Evolutionary conservation across 2,113 vertebrate species (phyloP).

Genomic region (Xenopus borealis): DNA sequence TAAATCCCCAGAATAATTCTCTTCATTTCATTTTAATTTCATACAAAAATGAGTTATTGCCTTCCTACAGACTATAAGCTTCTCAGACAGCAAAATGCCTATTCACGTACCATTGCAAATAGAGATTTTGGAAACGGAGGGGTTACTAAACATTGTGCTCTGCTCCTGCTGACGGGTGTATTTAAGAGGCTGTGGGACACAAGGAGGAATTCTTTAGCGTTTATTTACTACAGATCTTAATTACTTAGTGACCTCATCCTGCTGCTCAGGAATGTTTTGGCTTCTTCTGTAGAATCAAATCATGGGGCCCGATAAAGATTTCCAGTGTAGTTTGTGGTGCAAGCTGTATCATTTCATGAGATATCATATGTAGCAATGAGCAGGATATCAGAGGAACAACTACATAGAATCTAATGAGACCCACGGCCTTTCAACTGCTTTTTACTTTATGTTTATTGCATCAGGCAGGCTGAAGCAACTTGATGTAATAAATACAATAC

Average conservation of each 20-base stretch:
- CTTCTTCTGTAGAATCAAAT: conserved; percentile 12
- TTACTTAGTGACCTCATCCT: conserved; percentile 36
- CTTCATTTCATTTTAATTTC: no score
- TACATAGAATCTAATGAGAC: no score
- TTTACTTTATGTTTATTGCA: background rate
- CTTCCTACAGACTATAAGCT: no score
- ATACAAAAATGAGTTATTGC: no score
- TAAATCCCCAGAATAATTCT: no score
- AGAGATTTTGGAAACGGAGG: no score
- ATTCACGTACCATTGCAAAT: no score
- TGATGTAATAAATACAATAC: no score
- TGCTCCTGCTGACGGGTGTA: background rate
- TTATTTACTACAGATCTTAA: conserved; percentile 25
- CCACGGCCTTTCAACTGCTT: background rate
- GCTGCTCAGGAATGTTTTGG: conserved; percentile 21
- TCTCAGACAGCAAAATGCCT: no score
- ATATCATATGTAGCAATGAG: background rate
- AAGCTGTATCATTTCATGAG: background rate
- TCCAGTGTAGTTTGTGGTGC: background rate
- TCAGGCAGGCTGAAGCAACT: no score
- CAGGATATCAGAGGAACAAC: background rate
- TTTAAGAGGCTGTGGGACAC: background rate
- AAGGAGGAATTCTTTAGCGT: conserved; percentile 10
- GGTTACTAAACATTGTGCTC: background rate
- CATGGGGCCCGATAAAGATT: conserved; percentile 12